Evolutionary conservation across 2,888 invertebrate species (phyloP), one percentile per base, ranked within the genome.

Genomic region (Petrolisthes cinctipes): DNA sequence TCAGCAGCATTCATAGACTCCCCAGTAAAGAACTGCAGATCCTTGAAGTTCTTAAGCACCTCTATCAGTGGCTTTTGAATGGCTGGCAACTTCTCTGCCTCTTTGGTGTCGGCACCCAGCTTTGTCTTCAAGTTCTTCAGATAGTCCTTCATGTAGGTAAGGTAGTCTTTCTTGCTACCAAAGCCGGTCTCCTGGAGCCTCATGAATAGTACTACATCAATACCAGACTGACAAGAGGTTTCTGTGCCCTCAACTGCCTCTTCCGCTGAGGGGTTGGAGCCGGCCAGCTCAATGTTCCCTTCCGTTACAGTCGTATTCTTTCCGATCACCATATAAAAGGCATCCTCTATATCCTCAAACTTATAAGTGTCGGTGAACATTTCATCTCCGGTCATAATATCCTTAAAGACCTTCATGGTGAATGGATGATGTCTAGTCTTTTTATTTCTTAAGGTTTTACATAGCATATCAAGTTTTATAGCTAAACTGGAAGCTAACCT

Each of bases 341-440:
- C n/a, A n/a, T n/a, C n/a, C n/a, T n/a, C n/a, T n/a, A n/a, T n/a
- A n/a, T 98, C 94, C 93, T 98, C 97, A 92, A 97, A 95, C 94
- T 96, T 98, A 94, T 97, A 98, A 85, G 97, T 95, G 94, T 99
- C 99, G 89, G 98, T 97, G 95, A 98, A 98, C 96, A 99, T 97
- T 94, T 99, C 99, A 94, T 99, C 99, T 92, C 97, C 98, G 97
- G 93, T n/a, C n/a, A n/a, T n/a, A n/a, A n/a, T n/a, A n/a, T n/a
- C n/a, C n/a, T n/a, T n/a, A n/a, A n/a, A n/a, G n/a, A n/a, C n/a
- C n/a, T n/a, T n/a, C n/a, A n/a, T n/a, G n/a, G n/a, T n/a, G n/a
- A n/a, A n/a, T n/a, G n/a, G n/a, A n/a, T n/a, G n/a, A n/a, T n/a
- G n/a, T n/a, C n/a, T n/a, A n/a, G n/a, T n/a, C n/a, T n/a, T n/a